Percentiles rank a stretch among this genome's conserved stretches.
Conservation (phyloP, 92 coral and sea anemone species). For the Actinostola sp. region DNA sequence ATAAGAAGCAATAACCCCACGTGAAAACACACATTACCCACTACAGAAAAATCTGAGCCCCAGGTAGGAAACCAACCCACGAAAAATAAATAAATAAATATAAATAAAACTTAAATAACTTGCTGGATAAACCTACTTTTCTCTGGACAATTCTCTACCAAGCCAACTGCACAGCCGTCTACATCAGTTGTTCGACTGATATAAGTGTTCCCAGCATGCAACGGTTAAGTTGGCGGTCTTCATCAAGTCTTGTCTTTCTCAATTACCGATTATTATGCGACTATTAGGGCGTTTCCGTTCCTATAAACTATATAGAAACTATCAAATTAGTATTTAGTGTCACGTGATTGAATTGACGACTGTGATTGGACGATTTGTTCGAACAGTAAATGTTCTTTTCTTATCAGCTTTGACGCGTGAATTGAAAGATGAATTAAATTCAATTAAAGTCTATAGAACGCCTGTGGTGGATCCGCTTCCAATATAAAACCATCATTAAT, state of each 20-base stretch:
- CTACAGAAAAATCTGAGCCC: too few species aligned
- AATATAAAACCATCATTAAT: background rate
- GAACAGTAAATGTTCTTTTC: background rate
- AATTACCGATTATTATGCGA: background rate
- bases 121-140: too few species aligned
- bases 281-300: slow-evolving; percentile 16
- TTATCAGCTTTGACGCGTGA: background rate
- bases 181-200: too few species aligned
- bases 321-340: background rate
- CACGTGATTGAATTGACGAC: background rate
- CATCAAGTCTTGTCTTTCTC: background rate
- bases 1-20: too few species aligned
- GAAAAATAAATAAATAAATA: too few species aligned
- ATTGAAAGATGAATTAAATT: background rate
- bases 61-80: too few species aligned
- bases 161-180: too few species aligned
- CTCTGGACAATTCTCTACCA: too few species aligned
- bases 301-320: background rate
- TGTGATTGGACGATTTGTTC: background rate
- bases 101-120: too few species aligned
- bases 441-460: background rate
- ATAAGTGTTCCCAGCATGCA: background rate
- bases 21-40: too few species aligned
- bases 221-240: background rate
- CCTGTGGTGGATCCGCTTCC: slow-evolving; percentile 23